Percentiles rank a stretch among this genome's conserved stretches.
Conservation (phyloP, 2,797 vertebrate species). For the Poeciliopsis gracilis region DNA sequence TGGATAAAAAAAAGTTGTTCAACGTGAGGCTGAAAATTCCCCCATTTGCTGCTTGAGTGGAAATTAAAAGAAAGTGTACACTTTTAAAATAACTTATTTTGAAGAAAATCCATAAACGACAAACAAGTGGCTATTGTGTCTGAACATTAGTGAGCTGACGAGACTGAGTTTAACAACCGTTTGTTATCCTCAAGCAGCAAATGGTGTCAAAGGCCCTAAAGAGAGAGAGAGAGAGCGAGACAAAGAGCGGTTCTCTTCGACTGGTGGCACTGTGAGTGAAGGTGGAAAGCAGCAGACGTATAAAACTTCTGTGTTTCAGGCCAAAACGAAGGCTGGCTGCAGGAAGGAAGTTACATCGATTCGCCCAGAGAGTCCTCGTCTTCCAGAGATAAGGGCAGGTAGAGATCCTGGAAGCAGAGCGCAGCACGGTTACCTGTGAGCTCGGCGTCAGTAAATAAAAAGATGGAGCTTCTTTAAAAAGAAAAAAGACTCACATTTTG, state of each 20-base stretch:
- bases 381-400: constrained; percentile 97
- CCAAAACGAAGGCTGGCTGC: constrained; percentile 54
- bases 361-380: constrained; percentile 96
- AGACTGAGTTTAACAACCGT: constrained; percentile 27
- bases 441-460: neutral
- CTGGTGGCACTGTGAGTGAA: constrained; percentile 71
- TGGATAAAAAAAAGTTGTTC: constrained; percentile 58
- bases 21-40: constrained; percentile 65
- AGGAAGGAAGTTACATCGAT: constrained; percentile 87
- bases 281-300: constrained; percentile 69
- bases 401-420: constrained; percentile 89
- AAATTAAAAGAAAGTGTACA: constrained; percentile 41
- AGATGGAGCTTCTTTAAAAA: neutral
- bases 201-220: constrained; percentile 63
- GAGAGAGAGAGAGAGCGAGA: constrained; percentile 34
- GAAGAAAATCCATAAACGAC: neutral
- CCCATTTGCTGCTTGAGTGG: constrained; percentile 76
- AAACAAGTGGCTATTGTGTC: constrained; percentile 14
- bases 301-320: constrained; percentile 70
- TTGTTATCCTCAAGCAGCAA: constrained; percentile 79
- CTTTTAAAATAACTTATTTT: constrained; percentile 13
- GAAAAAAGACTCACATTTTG: neutral
- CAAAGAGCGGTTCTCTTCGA: constrained; percentile 61
- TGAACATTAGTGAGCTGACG: constrained; percentile 16
- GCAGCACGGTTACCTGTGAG: neutral